Evolutionary conservation across 2,888 invertebrate species (phyloP).

Genomic region (Drosophila multiciliata): DNA sequence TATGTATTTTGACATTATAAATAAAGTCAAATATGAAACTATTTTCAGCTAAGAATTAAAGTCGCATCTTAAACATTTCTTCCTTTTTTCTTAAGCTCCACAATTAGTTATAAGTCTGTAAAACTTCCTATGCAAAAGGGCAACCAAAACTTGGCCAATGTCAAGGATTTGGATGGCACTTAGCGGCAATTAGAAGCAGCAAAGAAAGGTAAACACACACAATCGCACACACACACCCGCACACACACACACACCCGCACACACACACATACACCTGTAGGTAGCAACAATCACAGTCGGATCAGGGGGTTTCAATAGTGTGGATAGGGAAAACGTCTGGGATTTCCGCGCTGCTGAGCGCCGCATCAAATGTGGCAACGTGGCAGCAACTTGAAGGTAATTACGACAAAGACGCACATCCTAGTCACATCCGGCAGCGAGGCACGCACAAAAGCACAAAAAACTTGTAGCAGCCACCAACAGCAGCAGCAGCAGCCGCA

Average conservation of each 20-base stretch:
- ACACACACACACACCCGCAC: constrained; percentile 16
- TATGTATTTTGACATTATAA: neutral
- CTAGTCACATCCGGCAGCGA: constrained; percentile 63
- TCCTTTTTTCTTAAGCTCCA: neutral
- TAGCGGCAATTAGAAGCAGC: constrained; percentile 76
- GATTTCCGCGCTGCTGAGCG: constrained; percentile 65
- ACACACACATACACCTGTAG: constrained; percentile 67
- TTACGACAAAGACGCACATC: constrained; percentile 76
- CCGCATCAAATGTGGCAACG: constrained; percentile 60
- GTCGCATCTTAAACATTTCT: neutral
- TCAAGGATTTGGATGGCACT: constrained; percentile 67
- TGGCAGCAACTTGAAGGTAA: constrained; percentile 68
- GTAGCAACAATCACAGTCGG: constrained; percentile 47
- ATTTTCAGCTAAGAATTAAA: neutral
- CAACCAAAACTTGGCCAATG: constrained; percentile 41
- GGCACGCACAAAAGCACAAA: constrained; percentile 74
- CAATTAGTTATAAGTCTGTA: neutral
- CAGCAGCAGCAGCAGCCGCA: constrained; percentile 30
- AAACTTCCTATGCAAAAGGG: neutral
- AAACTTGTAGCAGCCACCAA: constrained; percentile 62
- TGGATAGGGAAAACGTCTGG: constrained; percentile 42
- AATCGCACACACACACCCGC: constrained; percentile 6
- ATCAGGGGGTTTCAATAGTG: neutral
- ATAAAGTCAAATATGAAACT: neutral
- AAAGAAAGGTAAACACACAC: constrained; percentile 14